These are phyloP conservation scores for Chaetodon auriga DNA, from an alignment of 2,113 vertebrate species.

Conservation along the genomic window DNA sequence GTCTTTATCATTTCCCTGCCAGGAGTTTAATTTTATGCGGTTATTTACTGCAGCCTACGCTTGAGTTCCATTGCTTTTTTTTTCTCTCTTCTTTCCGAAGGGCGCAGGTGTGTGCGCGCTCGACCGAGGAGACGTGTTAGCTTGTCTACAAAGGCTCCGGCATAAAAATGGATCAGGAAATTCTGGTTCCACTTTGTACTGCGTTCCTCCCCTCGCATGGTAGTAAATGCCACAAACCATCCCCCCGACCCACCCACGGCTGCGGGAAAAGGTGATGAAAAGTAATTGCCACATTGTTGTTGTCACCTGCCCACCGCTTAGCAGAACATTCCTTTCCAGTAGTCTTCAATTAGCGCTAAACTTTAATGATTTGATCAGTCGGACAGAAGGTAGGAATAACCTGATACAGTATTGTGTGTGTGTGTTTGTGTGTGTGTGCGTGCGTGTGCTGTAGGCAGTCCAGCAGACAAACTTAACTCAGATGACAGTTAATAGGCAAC, in stretches of 20 bases:
- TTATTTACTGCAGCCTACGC: slow-evolving; percentile 76
- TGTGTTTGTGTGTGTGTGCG: background rate
- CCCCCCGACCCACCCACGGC: slow-evolving; percentile 29
- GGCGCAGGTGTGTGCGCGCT: slow-evolving; percentile 79
- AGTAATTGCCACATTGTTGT: slow-evolving; percentile 50
- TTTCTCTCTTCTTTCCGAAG: slow-evolving; percentile 13
- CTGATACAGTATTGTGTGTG: background rate
- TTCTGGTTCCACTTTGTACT: slow-evolving; percentile 73
- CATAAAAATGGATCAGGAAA: slow-evolving; percentile 80
- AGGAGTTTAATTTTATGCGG: slow-evolving; percentile 69
- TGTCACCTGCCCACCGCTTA: slow-evolving; percentile 37
- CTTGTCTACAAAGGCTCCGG: slow-evolving; percentile 77
- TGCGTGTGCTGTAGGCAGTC: background rate
- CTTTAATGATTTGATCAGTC: slow-evolving; percentile 18
- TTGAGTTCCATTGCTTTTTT: slow-evolving; percentile 49
- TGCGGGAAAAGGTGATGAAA: slow-evolving; percentile 43
- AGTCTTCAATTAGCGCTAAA: slow-evolving; percentile 31
- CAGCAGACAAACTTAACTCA: slow-evolving; percentile 52
- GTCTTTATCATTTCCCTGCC: slow-evolving; percentile 60
- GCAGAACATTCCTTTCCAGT: slow-evolving; percentile 22
- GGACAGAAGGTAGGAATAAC: slow-evolving; percentile 18
- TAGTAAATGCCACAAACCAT: slow-evolving; percentile 58
- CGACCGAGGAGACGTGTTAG: slow-evolving; percentile 63
- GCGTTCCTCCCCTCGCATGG: slow-evolving; percentile 53
- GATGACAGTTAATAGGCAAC: slow-evolving; percentile 58